Evolutionary conservation across 2,888 invertebrate species (phyloP), one percentile per base, ranked within the genome.

Genomic region (Caenorhabditis imperialis): DNA sequence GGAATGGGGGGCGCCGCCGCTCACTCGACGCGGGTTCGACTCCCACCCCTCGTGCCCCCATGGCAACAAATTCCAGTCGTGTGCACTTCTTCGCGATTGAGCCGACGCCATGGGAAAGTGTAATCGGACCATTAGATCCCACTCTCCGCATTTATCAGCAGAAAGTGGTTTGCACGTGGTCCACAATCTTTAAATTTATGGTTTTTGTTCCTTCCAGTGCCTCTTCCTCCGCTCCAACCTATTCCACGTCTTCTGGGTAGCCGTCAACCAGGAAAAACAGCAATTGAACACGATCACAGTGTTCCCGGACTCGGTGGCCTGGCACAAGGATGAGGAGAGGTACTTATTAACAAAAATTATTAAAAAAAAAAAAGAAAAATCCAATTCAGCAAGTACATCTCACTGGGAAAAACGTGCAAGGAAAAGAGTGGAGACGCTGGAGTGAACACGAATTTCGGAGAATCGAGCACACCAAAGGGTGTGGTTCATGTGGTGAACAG

Each of bases 181-280:
- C 69, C 30, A 30, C 8, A 7, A 12, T 3, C 1, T 27, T n/a
- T 47, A 12, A 18, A 42, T 12, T 51, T 51, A 37, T 33, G 18
- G 8, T 37, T 16, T 27, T 47, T 22, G 20, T 12, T 22, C 10
- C 23, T 80, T 81, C 55, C 69, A 83, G 84, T 86, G 86, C 50
- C 78, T 82, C 14, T 60, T 86, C 16, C 71, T 85, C 0, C 74
- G 75, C 37, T 74, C 85, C 8, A 78, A 80, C 35, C 77, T 86
- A 18, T 76, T 77, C 50, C 86, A 87, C 51, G 75, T 81, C 53
- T 76, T 87, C 58, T 82, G 81, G 71, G 51, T 87, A 6, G 75
- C 83, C 1, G 60, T 85, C 16, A 81, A 84, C 50, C 67, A 72
- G 10, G 79, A 81, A 1, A 70, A 75, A 16, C 81, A 79, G 20